A percentile compares a stretch with the other conserved stretches of the same genome.
These are phyloP conservation scores for Conger conger DNA, from an alignment of 2,113 vertebrate species.

Conservation along the genomic window DNA sequence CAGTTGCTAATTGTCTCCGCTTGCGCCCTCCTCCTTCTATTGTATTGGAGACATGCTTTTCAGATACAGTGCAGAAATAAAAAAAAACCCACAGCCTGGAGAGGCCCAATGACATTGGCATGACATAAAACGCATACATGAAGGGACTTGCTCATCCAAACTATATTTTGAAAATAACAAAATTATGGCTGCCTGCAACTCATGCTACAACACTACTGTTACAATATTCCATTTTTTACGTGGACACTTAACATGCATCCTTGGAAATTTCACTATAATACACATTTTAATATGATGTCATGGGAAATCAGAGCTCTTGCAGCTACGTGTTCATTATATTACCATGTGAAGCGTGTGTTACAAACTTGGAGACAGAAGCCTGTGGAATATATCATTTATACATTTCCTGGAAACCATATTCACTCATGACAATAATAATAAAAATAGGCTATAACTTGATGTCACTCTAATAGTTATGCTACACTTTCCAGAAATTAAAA, in stretches of 20 bases:
- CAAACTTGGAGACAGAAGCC: background rate
- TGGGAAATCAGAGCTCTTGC: background rate
- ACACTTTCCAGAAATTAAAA: slow-evolving; percentile 76
- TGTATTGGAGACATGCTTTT: too few species aligned
- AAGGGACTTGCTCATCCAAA: too few species aligned
- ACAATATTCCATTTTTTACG: background rate
- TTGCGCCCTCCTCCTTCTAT: too few species aligned
- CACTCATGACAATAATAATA: slow-evolving; percentile 8
- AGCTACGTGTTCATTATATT: background rate
- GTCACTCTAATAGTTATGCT: slow-evolving; percentile 23
- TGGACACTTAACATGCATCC: background rate
- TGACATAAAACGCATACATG: too few species aligned
- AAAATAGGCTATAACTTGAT: slow-evolving; percentile 13
- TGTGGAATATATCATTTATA: slow-evolving; percentile 9
- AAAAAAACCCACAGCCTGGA: too few species aligned
- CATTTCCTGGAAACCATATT: slow-evolving; percentile 11
- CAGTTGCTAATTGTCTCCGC: too few species aligned
- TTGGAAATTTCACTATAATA: background rate
- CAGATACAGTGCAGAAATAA: too few species aligned
- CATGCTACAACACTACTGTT: background rate
- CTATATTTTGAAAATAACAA: too few species aligned
- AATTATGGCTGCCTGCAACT: background rate
- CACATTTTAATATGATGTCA: background rate
- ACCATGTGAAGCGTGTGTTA: background rate
- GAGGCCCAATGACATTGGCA: too few species aligned